A percentile compares a stretch with the other conserved stretches of the same genome.
Conservation (phyloP, 23 tunicate species). For the Clavelina lepadiformis region DNA sequence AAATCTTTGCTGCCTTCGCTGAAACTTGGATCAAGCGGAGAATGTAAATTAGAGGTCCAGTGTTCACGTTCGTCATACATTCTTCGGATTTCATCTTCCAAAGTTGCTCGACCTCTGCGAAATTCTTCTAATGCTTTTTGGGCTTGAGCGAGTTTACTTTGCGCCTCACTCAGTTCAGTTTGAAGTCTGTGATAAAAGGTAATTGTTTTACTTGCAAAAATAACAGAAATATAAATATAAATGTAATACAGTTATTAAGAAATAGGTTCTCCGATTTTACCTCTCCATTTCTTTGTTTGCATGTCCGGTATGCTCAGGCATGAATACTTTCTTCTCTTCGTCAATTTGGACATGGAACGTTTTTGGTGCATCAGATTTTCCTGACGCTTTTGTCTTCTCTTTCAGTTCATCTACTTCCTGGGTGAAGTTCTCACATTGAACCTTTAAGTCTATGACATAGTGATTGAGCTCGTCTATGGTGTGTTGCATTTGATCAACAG, state of each 20-base stretch:
- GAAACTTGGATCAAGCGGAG: too few species aligned
- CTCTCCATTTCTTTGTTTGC: too few species aligned
- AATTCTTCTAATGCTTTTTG: background rate
- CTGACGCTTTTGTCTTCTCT: conserved; percentile 15
- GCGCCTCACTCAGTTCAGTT: background rate
- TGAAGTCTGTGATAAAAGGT: background rate
- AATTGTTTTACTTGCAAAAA: background rate
- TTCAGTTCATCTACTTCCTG: conserved; percentile 16
- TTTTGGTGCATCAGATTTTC: background rate
- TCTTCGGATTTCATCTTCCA: background rate
- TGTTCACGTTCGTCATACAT: too few species aligned
- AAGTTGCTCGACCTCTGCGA: background rate
- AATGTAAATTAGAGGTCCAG: too few species aligned
- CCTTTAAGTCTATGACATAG: conserved; percentile 12
- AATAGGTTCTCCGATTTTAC: too few species aligned
- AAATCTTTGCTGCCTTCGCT: too few species aligned
- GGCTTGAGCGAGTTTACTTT: background rate
- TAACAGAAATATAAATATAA: background rate
- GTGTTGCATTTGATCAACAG: conserved; percentile 13
- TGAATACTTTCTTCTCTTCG: too few species aligned
- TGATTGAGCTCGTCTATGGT: conserved; percentile 31
- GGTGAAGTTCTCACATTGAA: conserved; percentile 24
- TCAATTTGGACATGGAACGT: too few species aligned
- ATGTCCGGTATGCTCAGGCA: too few species aligned
- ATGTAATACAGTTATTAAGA: too few species aligned